Evolutionary conservation across 1,140 invertebrate species (phyloP).

Genomic region (Meloidogyne floridensis): DNA sequence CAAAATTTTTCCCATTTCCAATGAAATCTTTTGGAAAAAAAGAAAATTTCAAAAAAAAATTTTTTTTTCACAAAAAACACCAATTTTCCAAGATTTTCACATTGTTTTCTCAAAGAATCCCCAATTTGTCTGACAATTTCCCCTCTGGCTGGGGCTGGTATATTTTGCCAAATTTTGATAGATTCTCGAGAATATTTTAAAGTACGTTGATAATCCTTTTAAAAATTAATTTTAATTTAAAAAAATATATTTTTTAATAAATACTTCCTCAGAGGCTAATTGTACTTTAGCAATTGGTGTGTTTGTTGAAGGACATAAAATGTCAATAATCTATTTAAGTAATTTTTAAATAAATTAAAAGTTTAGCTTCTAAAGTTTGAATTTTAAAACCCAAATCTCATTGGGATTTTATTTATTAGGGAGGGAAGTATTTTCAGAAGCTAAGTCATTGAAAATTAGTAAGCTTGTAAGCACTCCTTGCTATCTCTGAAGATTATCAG

Average conservation of each 20-base stretch:
- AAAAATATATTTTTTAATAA: background rate
- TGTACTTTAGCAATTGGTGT: constrained; percentile 59
- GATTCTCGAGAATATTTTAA: constrained; percentile 39
- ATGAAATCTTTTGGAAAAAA: constrained; percentile 73
- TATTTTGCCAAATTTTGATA: constrained; percentile 31
- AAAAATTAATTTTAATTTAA: background rate
- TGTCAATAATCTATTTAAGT: background rate
- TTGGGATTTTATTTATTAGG: too few species aligned
- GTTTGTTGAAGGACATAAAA: constrained; percentile 56
- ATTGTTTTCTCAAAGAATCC: constrained; percentile 39
- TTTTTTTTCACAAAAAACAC: constrained; percentile 33
- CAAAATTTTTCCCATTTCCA: constrained; percentile 66
- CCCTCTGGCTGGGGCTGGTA: constrained; percentile 49
- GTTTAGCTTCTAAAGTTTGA: too few species aligned
- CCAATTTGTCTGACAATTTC: constrained; percentile 57
- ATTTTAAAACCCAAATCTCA: too few species aligned
- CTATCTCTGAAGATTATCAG: too few species aligned
- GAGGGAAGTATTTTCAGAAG: too few species aligned
- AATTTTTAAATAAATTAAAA: too few species aligned
- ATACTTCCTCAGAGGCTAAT: constrained; percentile 49
- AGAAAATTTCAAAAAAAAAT: constrained; percentile 73
- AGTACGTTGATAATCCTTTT: constrained; percentile 54
- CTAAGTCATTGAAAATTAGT: too few species aligned
- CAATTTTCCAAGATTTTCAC: constrained; percentile 50
- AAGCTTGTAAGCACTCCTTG: too few species aligned